Evolutionary conservation across 1,140 invertebrate species (phyloP).

Genomic region (Zaprionus lachaisei): DNA sequence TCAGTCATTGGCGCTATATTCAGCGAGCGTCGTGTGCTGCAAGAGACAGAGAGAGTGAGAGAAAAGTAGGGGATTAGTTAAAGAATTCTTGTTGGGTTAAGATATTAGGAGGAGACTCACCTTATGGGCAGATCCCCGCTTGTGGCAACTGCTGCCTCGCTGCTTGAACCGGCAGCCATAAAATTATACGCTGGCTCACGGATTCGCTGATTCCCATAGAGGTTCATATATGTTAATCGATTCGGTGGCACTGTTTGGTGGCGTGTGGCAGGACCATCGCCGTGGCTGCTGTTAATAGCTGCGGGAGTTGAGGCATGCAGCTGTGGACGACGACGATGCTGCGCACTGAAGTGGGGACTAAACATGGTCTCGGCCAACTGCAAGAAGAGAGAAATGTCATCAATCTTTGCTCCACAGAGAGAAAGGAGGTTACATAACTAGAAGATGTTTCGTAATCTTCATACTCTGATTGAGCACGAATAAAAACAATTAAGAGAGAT

Average conservation of each 20-base stretch:
- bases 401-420: neutral
- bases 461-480: too few relatives aligned
- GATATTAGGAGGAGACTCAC: conserved; percentile 25
- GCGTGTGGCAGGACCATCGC: conserved; percentile 7
- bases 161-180: conserved; percentile 26
- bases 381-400: neutral
- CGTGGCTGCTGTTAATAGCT: neutral
- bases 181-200: conserved; percentile 74
- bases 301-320: conserved; percentile 59
- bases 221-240: conserved; percentile 57
- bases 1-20: conserved; percentile 57
- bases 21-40: conserved; percentile 64
- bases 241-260: conserved; percentile 32
- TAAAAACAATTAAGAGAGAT: too few relatives aligned
- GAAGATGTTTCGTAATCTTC: too few relatives aligned
- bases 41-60: neutral
- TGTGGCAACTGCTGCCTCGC: conserved; percentile 63
- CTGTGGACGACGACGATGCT: conserved; percentile 47
- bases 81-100: too few relatives aligned
- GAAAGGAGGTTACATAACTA: neutral
- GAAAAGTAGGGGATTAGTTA: too few relatives aligned
- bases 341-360: conserved; percentile 26
- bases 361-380: conserved; percentile 37
- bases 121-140: conserved; percentile 69
- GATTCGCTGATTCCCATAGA: conserved; percentile 51